Conservation (phyloP, 2,888 invertebrate genomes). For the Thymelicus sylvestris region DNA sequence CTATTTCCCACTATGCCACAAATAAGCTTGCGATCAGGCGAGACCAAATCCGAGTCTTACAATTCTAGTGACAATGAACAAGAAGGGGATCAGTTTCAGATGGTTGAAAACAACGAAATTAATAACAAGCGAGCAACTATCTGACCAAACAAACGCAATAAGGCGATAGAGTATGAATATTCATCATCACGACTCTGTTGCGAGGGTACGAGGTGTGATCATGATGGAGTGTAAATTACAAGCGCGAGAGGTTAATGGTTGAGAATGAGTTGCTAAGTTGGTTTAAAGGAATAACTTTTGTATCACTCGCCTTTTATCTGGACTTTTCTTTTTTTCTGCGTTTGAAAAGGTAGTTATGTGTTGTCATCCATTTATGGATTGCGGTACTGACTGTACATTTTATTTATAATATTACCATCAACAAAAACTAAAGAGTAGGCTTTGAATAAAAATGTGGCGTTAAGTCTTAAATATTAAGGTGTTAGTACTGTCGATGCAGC, state of each 20-base stretch:
- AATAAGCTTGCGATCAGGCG: slow-evolving; percentile 6
- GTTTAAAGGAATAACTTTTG: neutral
- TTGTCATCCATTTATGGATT: too few species aligned
- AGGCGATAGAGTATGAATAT: slow-evolving; percentile 68
- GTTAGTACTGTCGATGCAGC: too few species aligned
- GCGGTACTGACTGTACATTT: too few species aligned
- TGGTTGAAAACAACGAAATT: slow-evolving; percentile 20
- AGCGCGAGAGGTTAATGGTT: slow-evolving; percentile 37
- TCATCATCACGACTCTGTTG: slow-evolving; percentile 61
- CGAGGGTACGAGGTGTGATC: slow-evolving; percentile 35
- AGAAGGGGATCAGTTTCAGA: neutral
- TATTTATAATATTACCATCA: too few species aligned
- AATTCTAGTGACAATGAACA: neutral
- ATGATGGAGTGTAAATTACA: slow-evolving; percentile 33
- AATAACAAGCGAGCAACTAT: slow-evolving; percentile 25
- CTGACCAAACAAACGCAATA: slow-evolving; percentile 60
- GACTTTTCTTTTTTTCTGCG: too few species aligned
- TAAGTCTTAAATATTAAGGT: too few species aligned
- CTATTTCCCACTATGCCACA: slow-evolving; percentile 10
- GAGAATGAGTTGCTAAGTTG: neutral
- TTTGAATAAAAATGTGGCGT: too few species aligned
- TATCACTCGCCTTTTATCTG: too few species aligned
- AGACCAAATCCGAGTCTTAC: neutral
- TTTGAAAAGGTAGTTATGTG: too few species aligned
- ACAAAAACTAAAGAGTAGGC: too few species aligned